phyloP scores from a whole-genome alignment of 2,797 vertebrate species.

The Coracias cyanogaster region DNA sequence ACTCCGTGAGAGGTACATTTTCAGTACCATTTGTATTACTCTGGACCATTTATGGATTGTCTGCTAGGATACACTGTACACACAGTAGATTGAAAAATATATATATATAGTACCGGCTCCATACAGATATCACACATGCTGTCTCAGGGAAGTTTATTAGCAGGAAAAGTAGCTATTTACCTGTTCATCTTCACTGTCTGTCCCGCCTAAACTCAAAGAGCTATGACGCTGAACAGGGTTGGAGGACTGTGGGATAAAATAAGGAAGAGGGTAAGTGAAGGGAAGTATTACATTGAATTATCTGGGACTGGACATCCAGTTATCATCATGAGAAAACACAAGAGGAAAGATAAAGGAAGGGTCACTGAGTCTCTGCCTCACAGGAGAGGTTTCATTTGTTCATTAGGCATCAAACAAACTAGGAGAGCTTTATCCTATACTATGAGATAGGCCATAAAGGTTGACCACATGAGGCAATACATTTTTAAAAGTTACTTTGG shows the following conservation, averaged over 20 bases:
- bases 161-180: slow-evolving; percentile 74
- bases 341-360: slow-evolving; percentile 33
- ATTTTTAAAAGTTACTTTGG: neutral
- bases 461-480: neutral
- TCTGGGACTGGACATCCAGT: neutral
- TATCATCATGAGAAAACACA: slow-evolving; percentile 30
- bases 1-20: neutral
- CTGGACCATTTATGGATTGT: neutral
- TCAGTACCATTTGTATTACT: neutral
- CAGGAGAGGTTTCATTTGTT: neutral
- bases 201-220: slow-evolving; percentile 85
- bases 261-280: slow-evolving; percentile 59
- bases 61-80: neutral
- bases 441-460: neutral
- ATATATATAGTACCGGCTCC: neutral
- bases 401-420: neutral
- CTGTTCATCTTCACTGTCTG: slow-evolving; percentile 87
- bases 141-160: neutral
- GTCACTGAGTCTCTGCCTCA: neutral
- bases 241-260: slow-evolving; percentile 72
- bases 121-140: neutral
- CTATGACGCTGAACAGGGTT: slow-evolving; percentile 80
- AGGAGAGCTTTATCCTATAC: neutral
- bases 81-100: neutral
- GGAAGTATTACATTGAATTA: neutral